Percentiles rank a stretch among this genome's conserved stretches.
Conservation (phyloP, 2,797 vertebrate species). For the Erpetoichthys calabaricus region DNA sequence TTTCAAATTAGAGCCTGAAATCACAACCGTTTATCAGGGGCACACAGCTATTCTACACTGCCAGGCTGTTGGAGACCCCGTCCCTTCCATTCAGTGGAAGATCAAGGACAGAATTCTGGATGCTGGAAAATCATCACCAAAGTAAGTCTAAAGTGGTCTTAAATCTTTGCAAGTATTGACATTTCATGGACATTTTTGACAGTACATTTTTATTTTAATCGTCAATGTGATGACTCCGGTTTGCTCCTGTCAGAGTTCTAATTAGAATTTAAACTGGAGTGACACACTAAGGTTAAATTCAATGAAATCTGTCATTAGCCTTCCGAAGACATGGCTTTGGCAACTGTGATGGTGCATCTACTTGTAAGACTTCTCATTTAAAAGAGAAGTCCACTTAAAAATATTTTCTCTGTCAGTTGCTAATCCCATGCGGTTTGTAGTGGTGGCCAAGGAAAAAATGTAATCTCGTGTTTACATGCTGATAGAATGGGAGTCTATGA, state of each 20-base stretch:
- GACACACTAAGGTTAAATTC: too few species aligned
- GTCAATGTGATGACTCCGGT: background rate
- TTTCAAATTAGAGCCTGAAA: constrained; percentile 82
- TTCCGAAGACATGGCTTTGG: too few species aligned
- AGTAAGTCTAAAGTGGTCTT: constrained; percentile 23
- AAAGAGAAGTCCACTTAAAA: too few species aligned
- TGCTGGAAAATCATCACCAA: constrained; percentile 50
- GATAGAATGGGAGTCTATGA: too few species aligned
- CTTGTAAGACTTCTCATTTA: too few species aligned
- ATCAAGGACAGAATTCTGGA: constrained; percentile 77
- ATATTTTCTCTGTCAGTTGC: too few species aligned
- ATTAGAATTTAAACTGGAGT: too few species aligned
- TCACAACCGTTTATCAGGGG: constrained; percentile 85
- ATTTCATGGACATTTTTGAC: background rate
- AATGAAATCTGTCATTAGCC: too few species aligned
- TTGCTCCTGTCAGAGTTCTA: background rate
- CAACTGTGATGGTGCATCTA: too few species aligned
- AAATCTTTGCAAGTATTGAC: background rate
- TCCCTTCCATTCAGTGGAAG: constrained; percentile 86
- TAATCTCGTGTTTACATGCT: too few species aligned
- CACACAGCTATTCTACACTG: constrained; percentile 86
- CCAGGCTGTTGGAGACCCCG: constrained; percentile 77
- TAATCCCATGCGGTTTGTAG: too few species aligned
- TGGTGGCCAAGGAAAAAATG: too few species aligned
- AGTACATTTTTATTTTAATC: background rate